Evolutionary conservation across 2,113 vertebrate genomes (phyloP).

Genomic region (Clarias gariepinus): DNA sequence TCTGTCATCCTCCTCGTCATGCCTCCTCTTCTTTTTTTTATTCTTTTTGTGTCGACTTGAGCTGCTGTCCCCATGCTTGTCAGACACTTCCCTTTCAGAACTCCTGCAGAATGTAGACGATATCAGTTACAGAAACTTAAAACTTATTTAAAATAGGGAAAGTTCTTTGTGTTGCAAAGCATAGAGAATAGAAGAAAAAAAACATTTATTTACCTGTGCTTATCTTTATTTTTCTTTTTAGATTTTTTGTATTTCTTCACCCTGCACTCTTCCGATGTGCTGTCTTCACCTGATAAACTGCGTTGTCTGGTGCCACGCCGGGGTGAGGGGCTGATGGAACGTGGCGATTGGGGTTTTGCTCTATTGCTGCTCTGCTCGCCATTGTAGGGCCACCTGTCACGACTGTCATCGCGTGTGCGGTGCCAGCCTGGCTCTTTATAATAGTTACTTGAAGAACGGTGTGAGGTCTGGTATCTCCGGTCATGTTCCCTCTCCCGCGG

Average conservation of each 20-base stretch:
- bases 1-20: conserved; percentile 55
- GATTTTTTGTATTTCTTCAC: conserved; percentile 84
- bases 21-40: conserved; percentile 77
- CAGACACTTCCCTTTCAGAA: conserved; percentile 73
- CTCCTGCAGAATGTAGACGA: conserved; percentile 59
- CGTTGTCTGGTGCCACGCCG: conserved; percentile 59
- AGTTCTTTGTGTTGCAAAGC: background rate
- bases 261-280: conserved; percentile 61
- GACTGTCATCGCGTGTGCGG: conserved; percentile 60
- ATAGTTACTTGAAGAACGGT: conserved; percentile 50
- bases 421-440: conserved; percentile 61
- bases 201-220: conserved; percentile 62
- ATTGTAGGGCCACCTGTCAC: conserved; percentile 46
- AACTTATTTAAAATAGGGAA: background rate
- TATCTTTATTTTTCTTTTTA: conserved; percentile 92
- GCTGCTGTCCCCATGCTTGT: conserved; percentile 67
- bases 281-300: conserved; percentile 49
- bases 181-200: background rate
- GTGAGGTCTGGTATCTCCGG: conserved; percentile 61
- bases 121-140: background rate
- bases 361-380: conserved; percentile 62
- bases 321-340: background rate
- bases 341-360: conserved; percentile 53
- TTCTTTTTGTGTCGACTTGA: conserved; percentile 82
- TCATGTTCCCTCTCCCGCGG: conserved; percentile 60